Evolutionary conservation across 2,113 vertebrate species (phyloP).

Genomic region (Etheostoma spectabile): DNA sequence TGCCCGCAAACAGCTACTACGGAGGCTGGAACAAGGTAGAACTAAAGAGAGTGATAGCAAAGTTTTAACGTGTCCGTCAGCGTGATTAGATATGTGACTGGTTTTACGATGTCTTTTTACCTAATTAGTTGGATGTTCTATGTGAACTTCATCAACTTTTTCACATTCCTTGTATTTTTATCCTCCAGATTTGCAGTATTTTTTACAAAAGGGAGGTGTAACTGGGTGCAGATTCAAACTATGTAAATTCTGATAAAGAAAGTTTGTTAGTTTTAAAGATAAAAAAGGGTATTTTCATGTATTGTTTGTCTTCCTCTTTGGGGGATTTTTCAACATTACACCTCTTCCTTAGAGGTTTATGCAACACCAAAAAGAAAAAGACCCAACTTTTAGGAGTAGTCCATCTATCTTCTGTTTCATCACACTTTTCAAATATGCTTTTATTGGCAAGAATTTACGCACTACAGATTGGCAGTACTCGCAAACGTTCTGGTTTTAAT

Average conservation of each 20-base stretch:
- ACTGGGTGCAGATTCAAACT: constrained; percentile 2
- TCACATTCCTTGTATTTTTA: not conserved
- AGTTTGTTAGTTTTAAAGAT: not conserved
- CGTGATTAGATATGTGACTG: not conserved
- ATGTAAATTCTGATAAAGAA: constrained; percentile 8
- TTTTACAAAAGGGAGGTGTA: not conserved
- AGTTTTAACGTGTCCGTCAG: not conserved
- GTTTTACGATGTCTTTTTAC: not conserved
- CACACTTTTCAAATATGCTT: not conserved
- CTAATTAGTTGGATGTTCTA: not conserved
- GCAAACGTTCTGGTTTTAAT: constrained; percentile 16
- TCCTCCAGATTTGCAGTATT: not conserved
- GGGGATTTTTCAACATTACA: not conserved
- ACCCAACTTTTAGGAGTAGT: not conserved
- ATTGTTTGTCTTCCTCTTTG: not conserved
- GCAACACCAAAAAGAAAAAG: not conserved
- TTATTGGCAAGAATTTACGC: not conserved
- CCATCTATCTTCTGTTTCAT: not conserved
- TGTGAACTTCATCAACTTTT: too few species aligned
- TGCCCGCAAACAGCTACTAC: constrained; percentile 79
- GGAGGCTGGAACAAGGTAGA: constrained; percentile 80
- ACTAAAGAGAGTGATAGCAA: not conserved
- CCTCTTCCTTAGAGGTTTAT: not conserved
- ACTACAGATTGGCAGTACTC: not conserved
- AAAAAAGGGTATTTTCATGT: constrained; percentile 7